Evolutionary conservation across 2,888 invertebrate genomes (phyloP).

Genomic region (Rhagophthalmus giganteus): DNA sequence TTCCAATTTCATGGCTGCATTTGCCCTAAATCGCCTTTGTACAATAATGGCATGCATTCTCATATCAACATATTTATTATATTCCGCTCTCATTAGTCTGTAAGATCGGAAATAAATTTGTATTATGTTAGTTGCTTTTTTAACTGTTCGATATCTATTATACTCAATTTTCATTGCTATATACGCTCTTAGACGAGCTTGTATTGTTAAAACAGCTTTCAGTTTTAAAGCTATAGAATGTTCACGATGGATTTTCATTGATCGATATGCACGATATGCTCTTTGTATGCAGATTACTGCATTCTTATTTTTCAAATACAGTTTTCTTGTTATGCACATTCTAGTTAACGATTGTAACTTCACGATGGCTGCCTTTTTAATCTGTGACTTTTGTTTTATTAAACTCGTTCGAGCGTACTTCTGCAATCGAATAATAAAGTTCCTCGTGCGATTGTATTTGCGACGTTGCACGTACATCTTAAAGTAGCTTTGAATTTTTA

Average conservation of each 20-base stretch:
- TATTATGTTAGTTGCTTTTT: constrained; percentile 36
- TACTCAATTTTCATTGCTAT: constrained; percentile 41
- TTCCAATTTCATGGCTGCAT: constrained; percentile 52
- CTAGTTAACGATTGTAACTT: constrained; percentile 29
- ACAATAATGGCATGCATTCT: constrained; percentile 48
- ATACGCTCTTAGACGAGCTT: constrained; percentile 49
- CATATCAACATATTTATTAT: constrained; percentile 11
- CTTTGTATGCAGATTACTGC: neutral
- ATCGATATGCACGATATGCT: neutral
- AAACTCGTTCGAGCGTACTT: constrained; percentile 37
- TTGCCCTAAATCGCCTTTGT: constrained; percentile 56
- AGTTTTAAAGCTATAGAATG: constrained; percentile 14
- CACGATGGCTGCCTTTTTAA: constrained; percentile 35
- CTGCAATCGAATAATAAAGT: constrained; percentile 40
- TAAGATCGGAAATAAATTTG: constrained; percentile 8
- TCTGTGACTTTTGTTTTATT: constrained; percentile 33
- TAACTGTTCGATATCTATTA: constrained; percentile 28
- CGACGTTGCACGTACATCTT: constrained; percentile 44
- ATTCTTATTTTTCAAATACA: neutral
- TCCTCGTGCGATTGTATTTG: constrained; percentile 33
- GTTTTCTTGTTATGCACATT: neutral
- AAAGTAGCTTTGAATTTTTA: constrained; percentile 60
- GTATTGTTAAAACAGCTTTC: constrained; percentile 41
- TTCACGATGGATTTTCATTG: neutral
- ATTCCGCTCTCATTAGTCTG: neutral